Conservation (phyloP, 1,140 invertebrate genomes). For the Pissodes strobi region DNA sequence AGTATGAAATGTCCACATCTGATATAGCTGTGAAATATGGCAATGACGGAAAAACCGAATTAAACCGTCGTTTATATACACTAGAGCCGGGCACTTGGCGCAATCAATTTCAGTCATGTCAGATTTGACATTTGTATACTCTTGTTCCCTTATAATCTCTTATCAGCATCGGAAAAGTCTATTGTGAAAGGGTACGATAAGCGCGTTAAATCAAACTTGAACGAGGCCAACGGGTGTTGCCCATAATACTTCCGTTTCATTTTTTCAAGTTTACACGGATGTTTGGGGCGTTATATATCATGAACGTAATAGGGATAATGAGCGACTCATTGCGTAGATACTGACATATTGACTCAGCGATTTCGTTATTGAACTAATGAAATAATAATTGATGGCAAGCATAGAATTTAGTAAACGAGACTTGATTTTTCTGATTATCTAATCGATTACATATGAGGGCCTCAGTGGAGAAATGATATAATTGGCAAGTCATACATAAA, state of each 20-base stretch:
- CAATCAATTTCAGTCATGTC: constrained; percentile 33
- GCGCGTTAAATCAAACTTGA: constrained; percentile 23
- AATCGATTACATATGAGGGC: no score
- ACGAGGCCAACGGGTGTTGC: background rate
- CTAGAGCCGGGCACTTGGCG: constrained; percentile 14
- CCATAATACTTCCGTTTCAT: background rate
- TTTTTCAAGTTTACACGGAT: no score
- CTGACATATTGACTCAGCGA: no score
- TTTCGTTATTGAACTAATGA: no score
- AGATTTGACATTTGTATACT: constrained; percentile 27
- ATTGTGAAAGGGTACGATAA: constrained; percentile 25
- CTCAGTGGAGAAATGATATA: no score
- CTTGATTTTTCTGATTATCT: no score
- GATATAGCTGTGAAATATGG: constrained; percentile 43
- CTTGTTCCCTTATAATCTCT: constrained; percentile 28
- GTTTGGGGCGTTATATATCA: no score
- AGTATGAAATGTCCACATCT: constrained; percentile 44
- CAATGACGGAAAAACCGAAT: constrained; percentile 44
- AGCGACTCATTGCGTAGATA: no score
- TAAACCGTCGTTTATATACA: constrained; percentile 40
- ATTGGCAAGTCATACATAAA: no score
- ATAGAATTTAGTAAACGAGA: no score
- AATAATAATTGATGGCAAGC: no score
- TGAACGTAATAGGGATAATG: no score
- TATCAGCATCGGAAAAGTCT: constrained; percentile 22